Evolutionary conservation across 1,140 invertebrate genomes (phyloP), one percentile per base, ranked within the genome.

Genomic region (Zaprionus gabonicus): DNA sequence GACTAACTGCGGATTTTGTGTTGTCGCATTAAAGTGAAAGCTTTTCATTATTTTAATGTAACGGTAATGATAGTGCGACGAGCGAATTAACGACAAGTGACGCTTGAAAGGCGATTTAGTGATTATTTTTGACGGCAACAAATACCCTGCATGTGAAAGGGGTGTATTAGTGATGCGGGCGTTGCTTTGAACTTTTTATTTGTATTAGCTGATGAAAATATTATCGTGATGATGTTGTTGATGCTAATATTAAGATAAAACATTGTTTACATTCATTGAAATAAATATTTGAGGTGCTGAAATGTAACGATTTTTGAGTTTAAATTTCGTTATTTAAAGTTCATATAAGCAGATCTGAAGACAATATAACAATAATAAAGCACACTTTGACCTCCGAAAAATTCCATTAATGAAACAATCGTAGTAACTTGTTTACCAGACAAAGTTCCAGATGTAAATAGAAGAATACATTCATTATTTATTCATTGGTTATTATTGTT

Each of bases 391-490:
- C 13, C 36, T 23, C 23, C 36, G 36, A 46, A 17, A 46, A 17
- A 20, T 46, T 17, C 41, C 1, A 7, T 17, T 17, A 17, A 46
- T 10, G 1, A 17, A 46, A 17, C 12, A 38, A 12, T 15, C 13
- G 20, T 15, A 38, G 36, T 2, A 1, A 6, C n/a, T 20, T 46
- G n/a, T 17, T 46, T 46, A 46, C n/a, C 41, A 17, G 41, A 7
- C 15, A 17, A 4, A 46, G 41, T 20, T 46, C 41, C 41, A 46
- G n/a, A 46, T 46, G 41, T 17, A 17, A 46, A 17, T 17, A 10
- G n/a, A 9, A 17, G 15, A 41, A 76, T 66, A 83, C 83, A 82
- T 82, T 83, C 76, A 66, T 76, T 76, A 71, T 56, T 56, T 82
- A 76, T 66, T 69, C 12, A 57, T 49, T 67, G 46, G n/a, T 23